phyloP scores from a whole-genome alignment of 23 tunicate species.

The Ciona savignyi region DNA sequence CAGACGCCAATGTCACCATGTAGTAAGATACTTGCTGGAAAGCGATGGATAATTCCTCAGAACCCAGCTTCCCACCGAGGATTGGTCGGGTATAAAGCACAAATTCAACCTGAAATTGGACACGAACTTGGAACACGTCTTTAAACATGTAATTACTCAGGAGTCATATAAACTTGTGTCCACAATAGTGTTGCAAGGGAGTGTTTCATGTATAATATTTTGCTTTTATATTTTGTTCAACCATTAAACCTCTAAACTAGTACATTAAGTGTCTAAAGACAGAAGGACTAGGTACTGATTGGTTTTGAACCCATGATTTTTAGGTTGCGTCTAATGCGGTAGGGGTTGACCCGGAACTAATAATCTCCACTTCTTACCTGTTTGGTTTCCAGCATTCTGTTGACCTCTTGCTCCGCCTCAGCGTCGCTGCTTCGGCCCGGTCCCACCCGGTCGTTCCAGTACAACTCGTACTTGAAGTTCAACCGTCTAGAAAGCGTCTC shows the following conservation, averaged over 20 bases:
- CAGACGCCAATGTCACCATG: conserved; percentile 54
- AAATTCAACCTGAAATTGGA: conserved; percentile 43
- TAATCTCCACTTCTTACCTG: conserved; percentile 28
- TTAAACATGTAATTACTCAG: no score
- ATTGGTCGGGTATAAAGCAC: conserved; percentile 38
- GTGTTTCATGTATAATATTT: not conserved
- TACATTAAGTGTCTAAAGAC: not conserved
- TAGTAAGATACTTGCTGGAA: conserved; percentile 52
- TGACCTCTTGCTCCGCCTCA: conserved; percentile 28
- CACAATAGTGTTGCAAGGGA: no score
- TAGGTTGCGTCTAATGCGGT: no score
- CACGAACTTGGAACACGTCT: no score
- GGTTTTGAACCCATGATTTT: no score
- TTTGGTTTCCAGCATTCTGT: conserved; percentile 29
- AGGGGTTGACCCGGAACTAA: no score
- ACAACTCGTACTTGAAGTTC: conserved; percentile 40
- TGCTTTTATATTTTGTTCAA: not conserved
- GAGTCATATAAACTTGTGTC: no score
- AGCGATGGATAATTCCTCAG: conserved; percentile 34
- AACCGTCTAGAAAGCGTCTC: conserved; percentile 32
- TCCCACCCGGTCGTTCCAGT: conserved; percentile 26
- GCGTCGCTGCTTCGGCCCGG: conserved; percentile 14
- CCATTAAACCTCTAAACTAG: not conserved
- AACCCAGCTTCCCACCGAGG: conserved; percentile 39
- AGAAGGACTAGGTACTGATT: not conserved